Conservation (phyloP, 2,888 invertebrate genomes). For the Sympetrum striolatum region DNA sequence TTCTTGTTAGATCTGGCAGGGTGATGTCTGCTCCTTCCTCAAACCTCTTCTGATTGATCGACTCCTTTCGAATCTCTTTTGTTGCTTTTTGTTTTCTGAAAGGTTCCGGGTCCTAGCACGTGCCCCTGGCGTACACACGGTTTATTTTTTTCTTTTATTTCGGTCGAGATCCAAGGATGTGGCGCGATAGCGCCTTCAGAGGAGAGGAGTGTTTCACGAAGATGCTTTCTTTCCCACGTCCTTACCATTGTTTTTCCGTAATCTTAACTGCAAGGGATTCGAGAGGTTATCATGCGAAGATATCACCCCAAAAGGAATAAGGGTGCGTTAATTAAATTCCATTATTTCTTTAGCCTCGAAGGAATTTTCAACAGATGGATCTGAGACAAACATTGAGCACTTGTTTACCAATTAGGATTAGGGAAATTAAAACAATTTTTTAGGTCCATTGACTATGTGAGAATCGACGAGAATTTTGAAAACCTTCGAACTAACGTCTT, state of each 20-base stretch:
- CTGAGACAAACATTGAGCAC: too few species aligned
- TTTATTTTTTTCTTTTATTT: not conserved
- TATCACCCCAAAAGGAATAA: not conserved
- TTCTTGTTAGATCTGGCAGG: not conserved
- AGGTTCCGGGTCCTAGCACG: not conserved
- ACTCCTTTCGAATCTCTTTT: not conserved
- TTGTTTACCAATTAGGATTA: too few species aligned
- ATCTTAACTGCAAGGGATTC: not conserved
- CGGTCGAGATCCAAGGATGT: not conserved
- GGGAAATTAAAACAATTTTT: too few species aligned
- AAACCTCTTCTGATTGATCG: conserved; percentile 16
- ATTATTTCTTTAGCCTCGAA: too few species aligned
- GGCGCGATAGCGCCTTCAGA: not conserved
- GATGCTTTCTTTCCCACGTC: not conserved
- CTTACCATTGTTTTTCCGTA: not conserved
- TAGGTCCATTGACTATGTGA: too few species aligned
- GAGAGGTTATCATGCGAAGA: not conserved
- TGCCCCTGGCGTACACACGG: conserved; percentile 7
- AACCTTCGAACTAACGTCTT: too few species aligned
- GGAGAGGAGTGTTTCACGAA: not conserved
- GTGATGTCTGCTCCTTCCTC: not conserved
- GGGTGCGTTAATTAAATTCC: too few species aligned
- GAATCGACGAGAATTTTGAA: too few species aligned
- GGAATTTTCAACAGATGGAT: too few species aligned
- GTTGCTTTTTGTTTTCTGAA: not conserved